These are phyloP conservation scores for Nycticebus coucang DNA, from an alignment of 2,113 vertebrate genomes.

Conservation along the genomic window DNA sequence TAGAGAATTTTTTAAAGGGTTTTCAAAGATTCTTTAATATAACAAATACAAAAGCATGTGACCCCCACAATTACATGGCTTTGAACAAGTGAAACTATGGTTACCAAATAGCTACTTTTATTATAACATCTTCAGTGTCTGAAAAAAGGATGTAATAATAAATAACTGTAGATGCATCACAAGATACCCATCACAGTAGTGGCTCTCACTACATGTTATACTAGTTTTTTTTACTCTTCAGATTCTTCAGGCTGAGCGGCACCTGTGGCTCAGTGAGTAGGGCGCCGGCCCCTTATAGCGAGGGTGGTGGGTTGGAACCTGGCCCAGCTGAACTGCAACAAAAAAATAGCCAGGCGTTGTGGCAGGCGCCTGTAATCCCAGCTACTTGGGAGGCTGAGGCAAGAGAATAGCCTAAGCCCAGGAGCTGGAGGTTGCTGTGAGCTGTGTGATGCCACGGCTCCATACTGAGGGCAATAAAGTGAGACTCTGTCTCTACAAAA, in stretches of 20 bases:
- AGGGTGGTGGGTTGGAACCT: too few species aligned
- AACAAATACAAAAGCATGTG: background rate
- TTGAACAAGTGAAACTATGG: slow-evolving; percentile 27
- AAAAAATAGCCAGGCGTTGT: too few species aligned
- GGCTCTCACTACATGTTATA: slow-evolving; percentile 2
- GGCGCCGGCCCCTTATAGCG: too few species aligned
- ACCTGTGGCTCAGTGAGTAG: too few species aligned
- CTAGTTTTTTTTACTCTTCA: slow-evolving; percentile 88
- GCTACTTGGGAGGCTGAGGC: too few species aligned
- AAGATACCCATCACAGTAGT: slow-evolving; percentile 56
- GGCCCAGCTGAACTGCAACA: too few species aligned
- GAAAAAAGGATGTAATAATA: slow-evolving; percentile 72
- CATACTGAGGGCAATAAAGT: too few species aligned
- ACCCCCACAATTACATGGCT: background rate
- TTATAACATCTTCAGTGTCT: slow-evolving; percentile 68
- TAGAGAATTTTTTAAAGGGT: background rate
- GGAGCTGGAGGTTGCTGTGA: too few species aligned
- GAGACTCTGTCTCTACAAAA: too few species aligned
- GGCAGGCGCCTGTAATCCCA: too few species aligned
- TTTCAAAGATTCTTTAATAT: slow-evolving; percentile 31
- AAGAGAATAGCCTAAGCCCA: too few species aligned
- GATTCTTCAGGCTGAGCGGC: slow-evolving; percentile 74
- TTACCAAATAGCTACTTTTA: slow-evolving; percentile 71
- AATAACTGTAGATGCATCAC: slow-evolving; percentile 74
- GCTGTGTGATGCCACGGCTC: too few species aligned